phyloP scores from a whole-genome alignment of 2,888 invertebrate species.

The Tethea ocularis region DNA sequence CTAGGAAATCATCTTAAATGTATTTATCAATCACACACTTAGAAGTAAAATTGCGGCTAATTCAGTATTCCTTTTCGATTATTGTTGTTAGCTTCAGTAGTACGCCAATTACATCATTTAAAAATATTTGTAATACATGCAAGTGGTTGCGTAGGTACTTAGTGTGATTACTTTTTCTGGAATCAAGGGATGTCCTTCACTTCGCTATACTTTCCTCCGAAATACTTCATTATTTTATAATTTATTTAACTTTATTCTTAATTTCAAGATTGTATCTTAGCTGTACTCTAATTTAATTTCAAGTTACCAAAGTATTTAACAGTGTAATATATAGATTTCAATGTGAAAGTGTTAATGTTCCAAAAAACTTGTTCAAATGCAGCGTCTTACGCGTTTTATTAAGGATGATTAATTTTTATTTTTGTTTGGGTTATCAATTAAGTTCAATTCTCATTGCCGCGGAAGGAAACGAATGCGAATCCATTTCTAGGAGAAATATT shows the following conservation, averaged over 20 bases:
- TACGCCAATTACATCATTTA: conserved; percentile 26
- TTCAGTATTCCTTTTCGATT: conserved; percentile 42
- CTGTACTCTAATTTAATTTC: conserved; percentile 64
- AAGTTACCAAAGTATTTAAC: conserved; percentile 78
- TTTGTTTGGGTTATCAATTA: background rate
- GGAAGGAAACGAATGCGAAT: background rate
- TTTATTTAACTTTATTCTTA: conserved; percentile 28
- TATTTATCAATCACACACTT: conserved; percentile 31
- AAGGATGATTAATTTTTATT: conserved; percentile 8
- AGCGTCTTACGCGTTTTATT: conserved; percentile 12
- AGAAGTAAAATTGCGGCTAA: conserved; percentile 37
- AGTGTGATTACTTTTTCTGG: conserved; percentile 31
- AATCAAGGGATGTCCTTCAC: conserved; percentile 34
- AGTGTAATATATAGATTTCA: conserved; percentile 34
- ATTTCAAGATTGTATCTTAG: conserved; percentile 49
- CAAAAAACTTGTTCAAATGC: conserved; percentile 15
- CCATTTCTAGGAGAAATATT: too few relatives aligned
- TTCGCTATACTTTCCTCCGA: conserved; percentile 43
- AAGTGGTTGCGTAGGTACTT: conserved; percentile 38
- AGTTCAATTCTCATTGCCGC: too few relatives aligned
- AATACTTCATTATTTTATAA: conserved; percentile 32
- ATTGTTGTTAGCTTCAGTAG: conserved; percentile 42
- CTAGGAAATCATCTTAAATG: conserved; percentile 36
- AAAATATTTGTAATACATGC: conserved; percentile 26
- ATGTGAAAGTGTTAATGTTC: conserved; percentile 10